A percentile compares a stretch with the other conserved stretches of the same genome.
phyloP scores from a whole-genome alignment of 2,797 vertebrate genomes.

The Sebastes cheni region DNA sequence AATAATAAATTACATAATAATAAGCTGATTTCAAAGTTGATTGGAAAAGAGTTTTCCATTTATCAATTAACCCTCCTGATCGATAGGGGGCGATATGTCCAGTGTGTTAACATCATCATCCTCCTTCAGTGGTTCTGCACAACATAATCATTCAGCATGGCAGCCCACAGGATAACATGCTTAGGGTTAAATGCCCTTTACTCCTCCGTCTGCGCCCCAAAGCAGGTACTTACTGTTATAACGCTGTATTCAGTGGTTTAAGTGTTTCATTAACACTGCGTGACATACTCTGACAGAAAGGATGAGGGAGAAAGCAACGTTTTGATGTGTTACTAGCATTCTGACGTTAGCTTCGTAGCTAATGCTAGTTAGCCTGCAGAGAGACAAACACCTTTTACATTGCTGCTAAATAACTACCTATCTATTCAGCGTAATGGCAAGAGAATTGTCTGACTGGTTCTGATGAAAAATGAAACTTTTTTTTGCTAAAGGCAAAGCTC shows the following conservation, averaged over 20 bases:
- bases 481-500: too few species aligned
- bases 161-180: conserved; percentile 64
- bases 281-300: rapidly evolving
- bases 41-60: neutral
- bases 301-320: neutral
- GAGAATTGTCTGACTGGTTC: too few species aligned
- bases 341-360: conserved; percentile 25
- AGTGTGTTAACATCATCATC: rapidly evolving
- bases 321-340: neutral
- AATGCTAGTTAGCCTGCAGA: neutral
- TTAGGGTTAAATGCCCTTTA: conserved; percentile 69
- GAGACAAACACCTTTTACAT: neutral
- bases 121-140: neutral
- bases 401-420: neutral
- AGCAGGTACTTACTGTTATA: conserved; percentile 56
- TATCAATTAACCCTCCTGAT: neutral
- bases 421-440: too few species aligned
- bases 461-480: too few species aligned
- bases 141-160: conserved; percentile 70
- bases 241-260: rapidly evolving
- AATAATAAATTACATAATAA: neutral
- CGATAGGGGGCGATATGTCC: conserved; percentile 51
- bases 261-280: rapidly evolving
- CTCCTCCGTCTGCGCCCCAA: conserved; percentile 43
- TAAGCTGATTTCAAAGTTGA: neutral